Base-by-base conservation (phyloP, 2,797 vertebrate species). In the Myotis pilosus region DNA sequence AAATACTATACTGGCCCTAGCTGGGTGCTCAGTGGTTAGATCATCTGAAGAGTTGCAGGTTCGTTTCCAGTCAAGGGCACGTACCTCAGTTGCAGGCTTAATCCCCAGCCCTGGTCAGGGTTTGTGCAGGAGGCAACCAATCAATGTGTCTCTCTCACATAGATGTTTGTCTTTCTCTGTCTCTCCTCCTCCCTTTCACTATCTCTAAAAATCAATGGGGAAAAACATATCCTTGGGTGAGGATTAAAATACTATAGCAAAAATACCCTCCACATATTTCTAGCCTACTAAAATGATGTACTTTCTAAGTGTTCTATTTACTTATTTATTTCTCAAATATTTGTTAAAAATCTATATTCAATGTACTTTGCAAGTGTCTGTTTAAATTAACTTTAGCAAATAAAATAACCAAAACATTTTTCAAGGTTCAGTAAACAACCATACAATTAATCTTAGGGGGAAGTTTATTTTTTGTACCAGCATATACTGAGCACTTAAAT, bases 341-440 rank as follows among this genome's bases (percentile, higher is more conserved):
- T 94, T 94, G 33, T 92, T 81, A 80, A 94, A 92, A 94, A 94
- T 93, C 28, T 91, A 4, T 62, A 38, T 83, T 17, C 49, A 92
- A 17, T 55, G 20, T 80, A 85, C 16, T 89, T 79, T 82, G 75
- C 22, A 85, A 91, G 53, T 94, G 4, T 92, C 11, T 87, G 3
- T 92, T 88, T 83, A 60, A 69, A 91, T 94, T 91, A 88, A 79
- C 30, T 83, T 95, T 81, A 79, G 16, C 85, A 88, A 94, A 69
- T 91, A 49, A 69, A 91, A 62, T 64, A 87, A 78, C 55, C 20
- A 81, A 66, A 83, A 87, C 49, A 78, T 87, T 72, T 6, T 85
- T 19, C 17, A 38, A 49, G 19, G 8, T 57, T 92, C 72, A 93
- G 13, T 93, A 81, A 79, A 78, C 69, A 81, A 5, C 22, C 41